These are phyloP conservation scores for Rhysida immarginata DNA, from an alignment of 1,140 invertebrate species.

Conservation along the genomic window DNA sequence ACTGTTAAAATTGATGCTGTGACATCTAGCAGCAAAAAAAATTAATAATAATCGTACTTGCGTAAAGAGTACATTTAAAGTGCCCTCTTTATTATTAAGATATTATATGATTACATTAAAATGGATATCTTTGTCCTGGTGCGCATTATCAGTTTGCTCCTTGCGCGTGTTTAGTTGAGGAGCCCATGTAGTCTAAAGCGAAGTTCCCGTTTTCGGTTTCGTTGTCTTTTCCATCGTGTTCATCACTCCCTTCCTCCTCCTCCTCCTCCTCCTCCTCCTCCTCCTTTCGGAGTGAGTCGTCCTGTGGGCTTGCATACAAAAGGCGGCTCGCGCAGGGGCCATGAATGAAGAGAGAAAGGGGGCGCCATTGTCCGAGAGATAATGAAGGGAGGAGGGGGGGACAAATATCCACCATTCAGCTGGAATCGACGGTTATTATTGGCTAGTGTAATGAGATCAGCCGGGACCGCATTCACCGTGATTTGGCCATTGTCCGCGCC, in stretches of 20 bases:
- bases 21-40: too few relatives aligned
- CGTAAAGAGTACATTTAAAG: too few relatives aligned
- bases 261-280: conserved; percentile 2
- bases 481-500: conserved; percentile 24
- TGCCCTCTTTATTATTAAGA: too few relatives aligned
- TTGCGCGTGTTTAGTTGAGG: too few relatives aligned
- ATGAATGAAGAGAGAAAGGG: conserved; percentile 19
- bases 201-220: too few relatives aligned
- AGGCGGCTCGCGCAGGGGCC: conserved; percentile 1
- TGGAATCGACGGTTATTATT: conserved; percentile 25
- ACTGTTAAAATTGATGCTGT: too few relatives aligned
- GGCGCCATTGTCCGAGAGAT: conserved; percentile 21
- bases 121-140: too few relatives aligned
- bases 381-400: conserved; percentile 26
- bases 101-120: too few relatives aligned
- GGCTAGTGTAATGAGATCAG: conserved; percentile 25
- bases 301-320: conserved; percentile 7
- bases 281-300: conserved; percentile 4
- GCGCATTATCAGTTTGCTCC: too few relatives aligned
- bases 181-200: too few relatives aligned
- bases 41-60: too few relatives aligned
- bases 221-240: neutral
- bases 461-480: conserved; percentile 21
- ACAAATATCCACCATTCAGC: conserved; percentile 25
- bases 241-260: conserved; percentile 17